Conservation (phyloP, 2,888 invertebrate genomes). For the Busseola fusca region DNA sequence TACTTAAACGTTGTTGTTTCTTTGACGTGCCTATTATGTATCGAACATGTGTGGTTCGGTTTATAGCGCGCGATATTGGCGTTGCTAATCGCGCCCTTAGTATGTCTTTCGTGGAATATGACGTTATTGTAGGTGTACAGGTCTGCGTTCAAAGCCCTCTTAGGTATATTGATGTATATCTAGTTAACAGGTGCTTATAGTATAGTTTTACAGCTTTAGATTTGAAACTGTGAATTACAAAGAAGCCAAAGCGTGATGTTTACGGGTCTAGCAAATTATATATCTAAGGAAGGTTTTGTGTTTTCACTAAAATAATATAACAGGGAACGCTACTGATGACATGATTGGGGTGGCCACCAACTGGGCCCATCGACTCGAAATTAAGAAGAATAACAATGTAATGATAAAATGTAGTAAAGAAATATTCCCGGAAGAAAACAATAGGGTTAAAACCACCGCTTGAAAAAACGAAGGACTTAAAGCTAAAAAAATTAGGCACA, state of each 20-base stretch:
- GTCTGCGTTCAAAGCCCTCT: slow-evolving; percentile 48
- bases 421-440: background rate
- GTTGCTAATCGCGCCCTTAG: slow-evolving; percentile 45
- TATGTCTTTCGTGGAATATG: slow-evolving; percentile 53
- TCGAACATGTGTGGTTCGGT: slow-evolving; percentile 30
- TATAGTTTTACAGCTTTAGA: slow-evolving; percentile 11
- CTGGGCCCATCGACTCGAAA: background rate
- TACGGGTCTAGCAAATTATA: background rate
- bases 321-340: background rate
- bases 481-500: slow-evolving; percentile 17
- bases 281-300: background rate
- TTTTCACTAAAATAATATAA: background rate
- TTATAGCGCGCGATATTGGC: slow-evolving; percentile 45
- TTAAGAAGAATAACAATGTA: background rate
- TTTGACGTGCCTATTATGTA: slow-evolving; percentile 43
- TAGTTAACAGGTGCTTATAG: slow-evolving; percentile 1
- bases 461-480: background rate
- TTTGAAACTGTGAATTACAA: slow-evolving; percentile 3
- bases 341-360: background rate
- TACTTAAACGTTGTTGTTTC: slow-evolving; percentile 44
- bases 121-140: slow-evolving; percentile 29
- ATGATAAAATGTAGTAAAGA: background rate
- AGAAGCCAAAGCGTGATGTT: background rate
- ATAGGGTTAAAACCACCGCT: slow-evolving; percentile 1
- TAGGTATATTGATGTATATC: slow-evolving; percentile 7